Evolutionary conservation across 1,140 invertebrate species (phyloP).

Genomic region (Atta colombica): DNA sequence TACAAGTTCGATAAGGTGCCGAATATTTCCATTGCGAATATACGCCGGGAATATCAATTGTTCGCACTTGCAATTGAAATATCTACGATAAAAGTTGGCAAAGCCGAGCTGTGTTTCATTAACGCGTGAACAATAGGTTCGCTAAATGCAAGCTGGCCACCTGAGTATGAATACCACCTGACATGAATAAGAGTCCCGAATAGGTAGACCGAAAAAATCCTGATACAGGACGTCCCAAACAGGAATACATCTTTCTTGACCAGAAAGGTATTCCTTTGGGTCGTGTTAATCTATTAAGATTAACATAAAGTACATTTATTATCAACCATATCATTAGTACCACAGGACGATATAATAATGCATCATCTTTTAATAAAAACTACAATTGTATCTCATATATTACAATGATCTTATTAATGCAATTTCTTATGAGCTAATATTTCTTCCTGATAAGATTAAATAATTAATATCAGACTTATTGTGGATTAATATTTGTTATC

Average conservation of each 20-base stretch:
- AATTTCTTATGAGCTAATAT: slow-evolving; percentile 1
- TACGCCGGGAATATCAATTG: slow-evolving; percentile 44
- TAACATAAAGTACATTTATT: background rate
- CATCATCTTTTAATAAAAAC: background rate
- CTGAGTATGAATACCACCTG: slow-evolving; percentile 50
- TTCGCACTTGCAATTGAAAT: slow-evolving; percentile 30
- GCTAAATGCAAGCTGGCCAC: slow-evolving; percentile 23
- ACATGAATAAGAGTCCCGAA: slow-evolving; percentile 53
- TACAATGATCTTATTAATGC: background rate
- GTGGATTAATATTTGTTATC: background rate
- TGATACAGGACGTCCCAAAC: slow-evolving; percentile 50
- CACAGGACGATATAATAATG: background rate
- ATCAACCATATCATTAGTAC: background rate
- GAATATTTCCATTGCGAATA: slow-evolving; percentile 44
- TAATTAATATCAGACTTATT: slow-evolving; percentile 6
- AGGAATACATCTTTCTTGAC: slow-evolving; percentile 58
- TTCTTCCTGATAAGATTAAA: slow-evolving; percentile 4
- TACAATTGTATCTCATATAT: slow-evolving; percentile 11
- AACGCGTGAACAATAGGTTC: slow-evolving; percentile 39
- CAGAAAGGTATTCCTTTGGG: background rate
- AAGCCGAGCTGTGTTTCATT: slow-evolving; percentile 53
- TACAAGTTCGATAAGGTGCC: slow-evolving; percentile 44
- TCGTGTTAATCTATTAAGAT: background rate
- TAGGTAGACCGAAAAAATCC: slow-evolving; percentile 62
- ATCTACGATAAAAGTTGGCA: slow-evolving; percentile 35